Evolutionary conservation across 2,888 invertebrate species (phyloP).

Genomic region (Zeuzera pyrina): DNA sequence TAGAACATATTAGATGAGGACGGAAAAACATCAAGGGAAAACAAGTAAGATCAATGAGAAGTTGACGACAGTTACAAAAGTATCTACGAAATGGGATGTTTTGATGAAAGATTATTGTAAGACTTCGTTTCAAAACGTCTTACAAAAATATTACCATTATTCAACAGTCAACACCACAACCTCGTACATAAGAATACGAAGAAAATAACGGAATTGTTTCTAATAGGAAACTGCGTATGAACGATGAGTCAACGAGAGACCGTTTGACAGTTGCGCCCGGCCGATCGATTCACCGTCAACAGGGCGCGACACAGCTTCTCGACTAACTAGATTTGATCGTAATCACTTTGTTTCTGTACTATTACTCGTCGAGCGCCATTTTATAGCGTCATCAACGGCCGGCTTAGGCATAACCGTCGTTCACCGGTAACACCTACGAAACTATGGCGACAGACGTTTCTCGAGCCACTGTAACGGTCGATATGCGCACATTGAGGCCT

Average conservation of each 20-base stretch:
- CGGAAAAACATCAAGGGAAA: too few species aligned
- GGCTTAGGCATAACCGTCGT: slow-evolving; percentile 42
- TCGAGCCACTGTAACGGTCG: slow-evolving; percentile 34
- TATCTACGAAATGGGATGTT: too few species aligned
- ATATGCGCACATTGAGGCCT: background rate
- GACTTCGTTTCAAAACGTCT: too few species aligned
- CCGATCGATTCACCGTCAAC: slow-evolving; percentile 65
- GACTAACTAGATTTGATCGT: slow-evolving; percentile 13
- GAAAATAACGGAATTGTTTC: slow-evolving; percentile 47
- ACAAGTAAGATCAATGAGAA: too few species aligned
- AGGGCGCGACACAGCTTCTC: slow-evolving; percentile 38
- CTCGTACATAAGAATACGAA: too few species aligned
- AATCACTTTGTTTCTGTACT: slow-evolving; percentile 33
- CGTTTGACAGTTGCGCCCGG: slow-evolving; percentile 60
- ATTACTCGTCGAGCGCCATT: slow-evolving; percentile 27
- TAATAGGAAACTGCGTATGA: slow-evolving; percentile 28
- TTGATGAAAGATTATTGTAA: too few species aligned
- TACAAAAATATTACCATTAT: too few species aligned
- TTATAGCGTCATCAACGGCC: slow-evolving; percentile 33
- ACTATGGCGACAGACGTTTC: slow-evolving; percentile 60
- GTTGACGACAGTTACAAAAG: too few species aligned
- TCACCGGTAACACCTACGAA: slow-evolving; percentile 54
- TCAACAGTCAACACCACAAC: too few species aligned
- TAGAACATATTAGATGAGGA: too few species aligned
- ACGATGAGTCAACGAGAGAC: slow-evolving; percentile 68